A percentile compares a stretch with the other conserved stretches of the same genome.
Conservation (phyloP, 2,113 vertebrate genomes). For the Synodontis membranacea region DNA sequence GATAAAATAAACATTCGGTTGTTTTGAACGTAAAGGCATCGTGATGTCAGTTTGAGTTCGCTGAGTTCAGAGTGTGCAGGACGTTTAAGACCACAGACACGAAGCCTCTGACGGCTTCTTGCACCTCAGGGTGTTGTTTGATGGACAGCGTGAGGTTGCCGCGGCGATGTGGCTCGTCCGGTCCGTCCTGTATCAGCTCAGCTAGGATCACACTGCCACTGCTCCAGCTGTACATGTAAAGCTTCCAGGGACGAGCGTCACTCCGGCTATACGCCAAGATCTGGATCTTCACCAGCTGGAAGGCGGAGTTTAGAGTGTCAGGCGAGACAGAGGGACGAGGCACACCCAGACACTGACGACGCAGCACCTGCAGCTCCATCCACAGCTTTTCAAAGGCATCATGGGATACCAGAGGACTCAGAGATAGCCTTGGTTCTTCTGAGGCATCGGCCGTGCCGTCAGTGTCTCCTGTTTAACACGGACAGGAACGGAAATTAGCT, state of each 20-base stretch:
- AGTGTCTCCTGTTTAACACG: conserved; percentile 41
- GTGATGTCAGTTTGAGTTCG: conserved; percentile 28
- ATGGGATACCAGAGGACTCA: conserved; percentile 68
- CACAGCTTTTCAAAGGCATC: conserved; percentile 80
- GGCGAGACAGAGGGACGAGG: conserved; percentile 63
- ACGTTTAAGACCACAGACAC: conserved; percentile 73
- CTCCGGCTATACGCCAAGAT: conserved; percentile 85
- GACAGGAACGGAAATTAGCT: conserved; percentile 49
- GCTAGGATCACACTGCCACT: conserved; percentile 79
- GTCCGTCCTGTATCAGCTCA: conserved; percentile 73
- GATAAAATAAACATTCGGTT: background rate
- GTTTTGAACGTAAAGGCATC: background rate
- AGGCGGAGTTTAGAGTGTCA: conserved; percentile 81
- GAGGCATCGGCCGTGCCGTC: background rate
- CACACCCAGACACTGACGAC: conserved; percentile 67
- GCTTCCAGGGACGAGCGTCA: conserved; percentile 82
- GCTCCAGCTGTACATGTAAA: conserved; percentile 84
- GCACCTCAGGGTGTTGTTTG: conserved; percentile 76
- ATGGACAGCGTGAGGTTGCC: conserved; percentile 72
- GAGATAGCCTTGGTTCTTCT: conserved; percentile 63
- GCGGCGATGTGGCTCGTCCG: background rate
- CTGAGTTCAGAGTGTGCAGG: conserved; percentile 65
- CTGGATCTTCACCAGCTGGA: conserved; percentile 88
- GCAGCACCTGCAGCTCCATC: conserved; percentile 67
- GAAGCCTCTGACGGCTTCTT: conserved; percentile 70